phyloP scores from a whole-genome alignment of 2,113 vertebrate species.

The Hyla sarda region DNA sequence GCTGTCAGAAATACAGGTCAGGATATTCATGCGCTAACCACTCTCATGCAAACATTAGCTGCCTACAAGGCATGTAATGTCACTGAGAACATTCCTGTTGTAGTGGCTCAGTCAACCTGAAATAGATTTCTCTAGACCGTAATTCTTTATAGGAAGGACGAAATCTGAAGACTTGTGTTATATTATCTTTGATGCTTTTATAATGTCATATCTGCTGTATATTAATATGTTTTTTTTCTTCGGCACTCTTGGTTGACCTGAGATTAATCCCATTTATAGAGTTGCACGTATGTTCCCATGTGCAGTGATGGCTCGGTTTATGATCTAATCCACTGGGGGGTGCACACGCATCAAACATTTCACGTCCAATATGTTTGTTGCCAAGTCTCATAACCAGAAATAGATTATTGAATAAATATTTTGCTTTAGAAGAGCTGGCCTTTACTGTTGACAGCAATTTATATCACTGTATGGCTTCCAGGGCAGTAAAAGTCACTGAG shows the following conservation, averaged over 20 bases:
- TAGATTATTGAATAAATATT: conserved; percentile 77
- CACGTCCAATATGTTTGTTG: conserved; percentile 64
- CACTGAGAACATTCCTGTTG: conserved; percentile 38
- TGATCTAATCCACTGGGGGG: conserved; percentile 71
- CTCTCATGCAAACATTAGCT: conserved; percentile 41
- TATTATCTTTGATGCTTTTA: conserved; percentile 19
- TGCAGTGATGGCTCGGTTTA: conserved; percentile 38
- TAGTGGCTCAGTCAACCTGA: conserved; percentile 35
- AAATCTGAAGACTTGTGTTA: conserved; percentile 11
- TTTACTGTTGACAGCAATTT: conserved; percentile 77
- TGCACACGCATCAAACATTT: conserved; percentile 68
- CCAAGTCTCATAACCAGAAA: conserved; percentile 69
- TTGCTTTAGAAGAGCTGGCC: conserved; percentile 74
- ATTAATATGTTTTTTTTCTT: conserved; percentile 24
- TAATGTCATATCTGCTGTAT: conserved; percentile 29
- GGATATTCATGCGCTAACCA: conserved; percentile 33
- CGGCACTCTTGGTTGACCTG: conserved; percentile 19
- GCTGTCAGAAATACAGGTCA: background rate
- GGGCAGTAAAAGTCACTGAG: conserved; percentile 73
- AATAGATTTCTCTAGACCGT: conserved; percentile 38
- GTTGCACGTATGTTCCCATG: conserved; percentile 30
- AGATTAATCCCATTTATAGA: conserved; percentile 38
- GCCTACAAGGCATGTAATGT: conserved; percentile 43
- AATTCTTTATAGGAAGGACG: conserved; percentile 20
- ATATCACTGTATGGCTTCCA: conserved; percentile 68